A percentile compares a stretch with the other conserved stretches of the same genome.
Conservation (phyloP, 2,113 vertebrate species). For the Lonchura striata region DNA sequence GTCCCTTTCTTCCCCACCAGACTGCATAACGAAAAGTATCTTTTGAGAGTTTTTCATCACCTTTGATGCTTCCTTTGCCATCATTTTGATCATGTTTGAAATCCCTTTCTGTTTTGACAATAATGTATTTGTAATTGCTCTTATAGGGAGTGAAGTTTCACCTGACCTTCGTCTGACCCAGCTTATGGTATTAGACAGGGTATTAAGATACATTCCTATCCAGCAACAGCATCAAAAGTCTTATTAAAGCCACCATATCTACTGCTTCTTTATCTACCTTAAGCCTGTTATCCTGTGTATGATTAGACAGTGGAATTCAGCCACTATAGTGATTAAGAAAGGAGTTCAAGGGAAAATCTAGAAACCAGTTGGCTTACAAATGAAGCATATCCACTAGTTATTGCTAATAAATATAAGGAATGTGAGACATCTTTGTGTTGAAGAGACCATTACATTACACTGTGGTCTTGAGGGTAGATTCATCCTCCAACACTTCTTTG, state of each 20-base stretch:
- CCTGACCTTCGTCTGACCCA: neutral
- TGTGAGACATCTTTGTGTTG: neutral
- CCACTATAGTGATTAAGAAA: neutral
- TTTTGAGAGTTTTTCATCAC: neutral
- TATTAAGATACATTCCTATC: neutral
- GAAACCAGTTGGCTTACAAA: neutral
- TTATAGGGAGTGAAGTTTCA: neutral
- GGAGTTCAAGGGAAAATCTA: neutral
- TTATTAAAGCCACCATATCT: neutral
- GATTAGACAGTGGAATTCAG: neutral
- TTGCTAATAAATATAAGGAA: neutral
- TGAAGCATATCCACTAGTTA: neutral
- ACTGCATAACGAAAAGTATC: neutral
- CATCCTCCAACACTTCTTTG: neutral
- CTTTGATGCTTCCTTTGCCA: neutral
- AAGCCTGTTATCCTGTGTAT: neutral
- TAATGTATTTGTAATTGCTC: neutral
- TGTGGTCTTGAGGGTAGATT: neutral
- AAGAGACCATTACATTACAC: neutral
- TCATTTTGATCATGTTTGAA: neutral
- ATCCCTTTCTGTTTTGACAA: neutral
- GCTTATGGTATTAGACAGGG: neutral
- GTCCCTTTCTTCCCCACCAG: neutral
- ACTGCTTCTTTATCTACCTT: neutral
- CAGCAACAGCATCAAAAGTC: neutral